Conservation (phyloP, 2,113 vertebrate species). For the Urocitellus parryii region DNA sequence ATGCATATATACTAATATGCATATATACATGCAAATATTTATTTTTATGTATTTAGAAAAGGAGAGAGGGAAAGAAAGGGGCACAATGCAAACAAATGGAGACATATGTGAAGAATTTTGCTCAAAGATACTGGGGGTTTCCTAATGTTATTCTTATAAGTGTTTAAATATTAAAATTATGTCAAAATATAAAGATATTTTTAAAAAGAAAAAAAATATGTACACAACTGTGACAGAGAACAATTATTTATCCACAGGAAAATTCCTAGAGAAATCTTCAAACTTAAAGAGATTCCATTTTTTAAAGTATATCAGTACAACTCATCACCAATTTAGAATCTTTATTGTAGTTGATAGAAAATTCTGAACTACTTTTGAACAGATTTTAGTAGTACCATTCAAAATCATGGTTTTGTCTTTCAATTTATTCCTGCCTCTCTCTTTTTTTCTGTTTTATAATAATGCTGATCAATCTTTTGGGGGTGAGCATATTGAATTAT, state of each 20-base stretch:
- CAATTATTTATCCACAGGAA: neutral
- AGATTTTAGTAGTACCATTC: neutral
- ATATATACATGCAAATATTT: neutral
- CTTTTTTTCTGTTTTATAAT: neutral
- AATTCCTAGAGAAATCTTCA: neutral
- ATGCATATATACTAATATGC: neutral
- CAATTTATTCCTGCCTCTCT: neutral
- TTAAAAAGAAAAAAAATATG: neutral
- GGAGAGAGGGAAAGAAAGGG: neutral
- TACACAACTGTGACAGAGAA: neutral
- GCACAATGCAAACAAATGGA: neutral
- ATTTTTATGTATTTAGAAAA: neutral
- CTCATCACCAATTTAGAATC: neutral
- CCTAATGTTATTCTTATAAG: neutral
- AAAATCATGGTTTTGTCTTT: neutral
- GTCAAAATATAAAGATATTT: neutral
- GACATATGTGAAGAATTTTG: neutral
- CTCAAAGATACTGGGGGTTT: neutral
- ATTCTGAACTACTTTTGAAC: neutral
- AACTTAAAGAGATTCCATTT: neutral
- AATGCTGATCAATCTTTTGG: neutral
- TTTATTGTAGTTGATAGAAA: neutral
- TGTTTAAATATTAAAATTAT: neutral
- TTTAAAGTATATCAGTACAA: neutral
- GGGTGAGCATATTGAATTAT: rapidly evolving